A percentile compares a stretch with the other conserved stretches of the same genome.
phyloP scores from a whole-genome alignment of 2,797 vertebrate species.

The Halcyon smyrnensis region DNA sequence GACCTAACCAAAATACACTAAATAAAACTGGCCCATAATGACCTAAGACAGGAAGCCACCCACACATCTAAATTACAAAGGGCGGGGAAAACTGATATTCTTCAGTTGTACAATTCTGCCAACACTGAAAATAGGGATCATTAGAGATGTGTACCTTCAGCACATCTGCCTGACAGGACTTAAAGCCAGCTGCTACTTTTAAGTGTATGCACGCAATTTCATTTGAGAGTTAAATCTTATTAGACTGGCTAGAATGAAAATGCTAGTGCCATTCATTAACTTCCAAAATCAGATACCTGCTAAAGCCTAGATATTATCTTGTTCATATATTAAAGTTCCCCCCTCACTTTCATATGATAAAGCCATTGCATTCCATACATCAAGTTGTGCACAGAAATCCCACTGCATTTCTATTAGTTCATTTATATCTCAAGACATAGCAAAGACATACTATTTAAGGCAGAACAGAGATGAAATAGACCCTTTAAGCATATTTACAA shows the following conservation, averaged over 20 bases:
- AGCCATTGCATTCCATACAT: background rate
- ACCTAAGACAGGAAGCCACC: background rate
- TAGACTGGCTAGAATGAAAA: background rate
- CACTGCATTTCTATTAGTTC: background rate
- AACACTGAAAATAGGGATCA: background rate
- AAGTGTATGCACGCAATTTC: background rate
- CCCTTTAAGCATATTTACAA: background rate
- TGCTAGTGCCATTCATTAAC: background rate
- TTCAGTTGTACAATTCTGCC: background rate
- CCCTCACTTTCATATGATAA: background rate
- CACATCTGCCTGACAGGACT: background rate
- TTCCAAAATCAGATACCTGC: background rate
- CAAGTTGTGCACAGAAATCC: background rate
- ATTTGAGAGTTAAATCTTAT: constrained; percentile 4
- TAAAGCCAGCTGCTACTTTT: background rate
- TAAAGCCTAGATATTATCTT: background rate
- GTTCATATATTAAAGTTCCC: background rate
- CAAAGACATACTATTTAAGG: background rate
- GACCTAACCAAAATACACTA: background rate
- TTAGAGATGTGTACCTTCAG: background rate
- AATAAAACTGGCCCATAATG: background rate
- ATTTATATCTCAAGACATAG: background rate
- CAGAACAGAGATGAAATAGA: background rate
- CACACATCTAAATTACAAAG: background rate
- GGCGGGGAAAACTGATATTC: background rate